phyloP scores from a whole-genome alignment of 2,113 vertebrate species.

The Vulpes vulpes region DNA sequence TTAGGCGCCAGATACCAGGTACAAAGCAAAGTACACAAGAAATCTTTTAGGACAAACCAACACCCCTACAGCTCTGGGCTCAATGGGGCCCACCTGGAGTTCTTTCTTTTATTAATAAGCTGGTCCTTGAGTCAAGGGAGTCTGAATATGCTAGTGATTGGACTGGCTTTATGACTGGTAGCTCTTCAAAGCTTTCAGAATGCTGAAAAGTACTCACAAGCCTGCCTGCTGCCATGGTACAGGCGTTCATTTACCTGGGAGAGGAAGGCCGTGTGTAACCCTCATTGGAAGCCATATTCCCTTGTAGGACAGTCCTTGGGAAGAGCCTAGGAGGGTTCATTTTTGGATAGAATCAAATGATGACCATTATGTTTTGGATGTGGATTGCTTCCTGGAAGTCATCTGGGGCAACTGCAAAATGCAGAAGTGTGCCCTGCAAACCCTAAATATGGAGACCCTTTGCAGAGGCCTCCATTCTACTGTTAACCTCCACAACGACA shows the following conservation, averaged over 20 bases:
- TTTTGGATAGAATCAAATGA: background rate
- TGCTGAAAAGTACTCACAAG: background rate
- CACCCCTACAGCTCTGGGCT: background rate
- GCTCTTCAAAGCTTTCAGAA: conserved; percentile 31
- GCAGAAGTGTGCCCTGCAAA: background rate
- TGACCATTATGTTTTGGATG: background rate
- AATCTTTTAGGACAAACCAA: background rate
- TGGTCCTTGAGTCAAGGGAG: background rate
- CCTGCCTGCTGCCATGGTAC: background rate
- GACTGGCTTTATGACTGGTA: background rate
- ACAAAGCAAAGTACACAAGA: background rate
- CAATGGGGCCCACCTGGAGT: background rate
- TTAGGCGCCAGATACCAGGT: background rate
- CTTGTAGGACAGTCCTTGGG: background rate
- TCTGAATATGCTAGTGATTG: background rate
- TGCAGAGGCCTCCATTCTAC: background rate
- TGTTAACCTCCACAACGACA: background rate
- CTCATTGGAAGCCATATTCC: background rate
- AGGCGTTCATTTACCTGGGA: conserved; percentile 19
- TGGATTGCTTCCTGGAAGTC: background rate
- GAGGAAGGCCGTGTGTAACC: background rate
- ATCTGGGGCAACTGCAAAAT: background rate
- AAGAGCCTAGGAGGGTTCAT: background rate
- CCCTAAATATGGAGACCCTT: background rate
- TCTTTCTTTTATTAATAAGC: background rate